Evolutionary conservation across 2,888 invertebrate species (phyloP).

Genomic region (Erannis defoliaria): DNA sequence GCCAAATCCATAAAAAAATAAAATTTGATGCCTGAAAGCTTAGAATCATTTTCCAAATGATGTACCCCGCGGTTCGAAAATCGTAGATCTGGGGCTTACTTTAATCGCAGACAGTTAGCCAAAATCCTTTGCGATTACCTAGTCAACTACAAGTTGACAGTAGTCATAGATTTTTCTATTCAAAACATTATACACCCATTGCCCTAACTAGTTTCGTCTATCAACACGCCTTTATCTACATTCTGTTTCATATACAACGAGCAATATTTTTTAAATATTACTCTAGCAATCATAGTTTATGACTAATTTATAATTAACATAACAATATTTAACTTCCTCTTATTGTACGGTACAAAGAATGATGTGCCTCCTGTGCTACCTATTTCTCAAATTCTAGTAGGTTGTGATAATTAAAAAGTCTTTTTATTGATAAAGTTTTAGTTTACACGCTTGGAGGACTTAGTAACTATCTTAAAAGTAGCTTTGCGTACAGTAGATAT

Average conservation of each 20-base stretch:
- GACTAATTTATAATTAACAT: conserved; percentile 58
- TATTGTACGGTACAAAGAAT: conserved; percentile 4
- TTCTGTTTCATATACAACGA: conserved; percentile 58
- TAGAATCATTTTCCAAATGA: too few relatives aligned
- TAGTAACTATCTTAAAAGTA: too few relatives aligned
- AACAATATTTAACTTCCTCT: conserved; percentile 18
- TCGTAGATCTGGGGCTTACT: too few relatives aligned
- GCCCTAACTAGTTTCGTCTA: conserved; percentile 15
- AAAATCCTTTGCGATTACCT: not conserved
- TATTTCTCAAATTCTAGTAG: not conserved
- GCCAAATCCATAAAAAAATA: too few relatives aligned
- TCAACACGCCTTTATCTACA: conserved; percentile 7
- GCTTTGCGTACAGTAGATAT: too few relatives aligned
- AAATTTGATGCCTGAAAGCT: too few relatives aligned
- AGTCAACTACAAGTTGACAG: not conserved
- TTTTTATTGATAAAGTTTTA: too few relatives aligned
- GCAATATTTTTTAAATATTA: conserved; percentile 66
- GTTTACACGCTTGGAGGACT: too few relatives aligned
- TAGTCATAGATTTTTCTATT: conserved; percentile 5
- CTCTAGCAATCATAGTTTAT: conserved; percentile 61
- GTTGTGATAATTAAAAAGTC: too few relatives aligned
- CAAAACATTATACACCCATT: conserved; percentile 8
- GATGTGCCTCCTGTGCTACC: not conserved
- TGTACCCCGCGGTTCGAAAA: too few relatives aligned
- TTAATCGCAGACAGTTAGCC: not conserved